These are phyloP conservation scores for Tenodera sinensis DNA, from an alignment of 2,888 invertebrate genomes.

Conservation along the genomic window DNA sequence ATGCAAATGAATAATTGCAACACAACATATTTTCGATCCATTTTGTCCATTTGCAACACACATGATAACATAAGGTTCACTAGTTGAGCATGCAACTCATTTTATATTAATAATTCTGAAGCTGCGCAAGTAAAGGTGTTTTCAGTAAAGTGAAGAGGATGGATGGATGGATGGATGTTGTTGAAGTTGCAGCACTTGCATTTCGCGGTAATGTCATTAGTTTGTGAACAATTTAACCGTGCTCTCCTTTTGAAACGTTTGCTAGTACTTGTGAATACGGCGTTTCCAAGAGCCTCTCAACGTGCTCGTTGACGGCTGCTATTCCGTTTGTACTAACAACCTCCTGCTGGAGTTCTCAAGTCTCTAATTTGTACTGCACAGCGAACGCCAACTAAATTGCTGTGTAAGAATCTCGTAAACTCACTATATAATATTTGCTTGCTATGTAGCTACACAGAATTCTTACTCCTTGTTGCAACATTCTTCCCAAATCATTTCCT, in stretches of 20 bases:
- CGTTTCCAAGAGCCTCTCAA: neutral
- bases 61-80: too few species aligned
- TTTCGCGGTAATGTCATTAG: neutral
- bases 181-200: neutral
- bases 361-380: neutral
- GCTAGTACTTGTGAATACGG: neutral
- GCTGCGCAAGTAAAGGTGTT: neutral
- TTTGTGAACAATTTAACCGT: neutral
- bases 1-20: too few species aligned
- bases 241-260: neutral
- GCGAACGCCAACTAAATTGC: neutral
- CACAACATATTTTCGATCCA: too few species aligned
- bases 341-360: neutral
- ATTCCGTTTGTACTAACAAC: neutral
- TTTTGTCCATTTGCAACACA: too few species aligned
- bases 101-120: neutral
- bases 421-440: too few species aligned
- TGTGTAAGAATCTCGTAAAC: neutral
- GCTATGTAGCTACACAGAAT: too few species aligned
- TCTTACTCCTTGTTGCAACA: too few species aligned
- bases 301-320: neutral
- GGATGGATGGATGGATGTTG: too few species aligned
- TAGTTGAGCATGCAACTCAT: too few species aligned
- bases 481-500: too few species aligned
- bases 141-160: neutral